Base-by-base conservation (phyloP, 2,797 vertebrate genomes). In the Coilia nasus region DNA sequence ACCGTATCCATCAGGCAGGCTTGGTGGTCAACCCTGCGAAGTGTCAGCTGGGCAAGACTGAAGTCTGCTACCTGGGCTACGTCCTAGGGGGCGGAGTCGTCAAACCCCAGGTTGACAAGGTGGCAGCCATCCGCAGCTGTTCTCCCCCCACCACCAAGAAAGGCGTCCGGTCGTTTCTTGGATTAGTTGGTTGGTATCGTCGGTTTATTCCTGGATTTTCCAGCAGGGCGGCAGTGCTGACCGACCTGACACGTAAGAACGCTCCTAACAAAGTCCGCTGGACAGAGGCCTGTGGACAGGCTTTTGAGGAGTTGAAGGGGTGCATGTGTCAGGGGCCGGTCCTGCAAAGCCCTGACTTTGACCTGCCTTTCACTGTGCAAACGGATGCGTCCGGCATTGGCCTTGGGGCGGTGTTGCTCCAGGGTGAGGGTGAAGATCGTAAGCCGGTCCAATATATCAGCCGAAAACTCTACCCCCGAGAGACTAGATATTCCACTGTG, bases 321-420 rank as follows among this genome's bases (percentile, higher is more conserved):
- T n/a, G n/a, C n/a, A n/a, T n/a, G n/a, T n/a, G n/a, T n/a, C n/a
- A n/a, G n/a, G n/a, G n/a, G n/a, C n/a, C n/a, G n/a, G n/a, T n/a
- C n/a, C n/a, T n/a, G n/a, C n/a, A n/a, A n/a, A n/a, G 44, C n/a
- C 82, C 82, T n/a, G 56, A 83, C 44, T 62, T 83, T 57, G n/a
- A 62, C 12, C 54, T 6, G 11, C 82, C 15, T 10, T 83, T 83
- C 15, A 83, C 82, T 19, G 82, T 83, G 54, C 82, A 83, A 28
- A 83, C 82, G 4, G 82, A 60, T 62, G 82, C 50, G 4, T 83
- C 82, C 12, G 81, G 81, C 41, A 12, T 47, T 12, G 81, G 81
- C 5, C 10, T 82, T 23, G 2, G 81, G 28, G 81, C 81, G 10
- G 81, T 82, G 21, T 60, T 82, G 41, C 41, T 82, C 0, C 81